These are phyloP conservation scores for Lithobates sylvaticus DNA, from an alignment of 2,797 vertebrate genomes.

Conservation along the genomic window DNA sequence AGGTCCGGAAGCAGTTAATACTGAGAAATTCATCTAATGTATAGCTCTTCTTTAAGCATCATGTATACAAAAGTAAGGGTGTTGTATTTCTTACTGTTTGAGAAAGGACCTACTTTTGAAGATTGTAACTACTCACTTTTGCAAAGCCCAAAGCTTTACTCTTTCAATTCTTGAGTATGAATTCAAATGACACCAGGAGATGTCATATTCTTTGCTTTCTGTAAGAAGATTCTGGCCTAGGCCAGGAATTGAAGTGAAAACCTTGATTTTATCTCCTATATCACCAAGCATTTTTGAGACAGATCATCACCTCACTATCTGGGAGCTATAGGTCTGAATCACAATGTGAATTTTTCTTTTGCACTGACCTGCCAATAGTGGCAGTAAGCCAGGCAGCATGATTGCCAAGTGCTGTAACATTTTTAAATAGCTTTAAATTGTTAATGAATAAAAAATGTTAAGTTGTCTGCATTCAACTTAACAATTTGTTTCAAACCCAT, in stretches of 20 bases:
- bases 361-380: neutral
- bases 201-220: neutral
- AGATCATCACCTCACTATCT: neutral
- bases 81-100: too few relatives aligned
- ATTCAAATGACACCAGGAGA: neutral
- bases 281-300: neutral
- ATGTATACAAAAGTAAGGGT: too few relatives aligned
- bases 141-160: neutral
- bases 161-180: neutral
- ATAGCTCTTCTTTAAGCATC: too few relatives aligned
- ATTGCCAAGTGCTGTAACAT: constrained; percentile 4
- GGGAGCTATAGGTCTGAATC: neutral
- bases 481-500: neutral
- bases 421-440: neutral
- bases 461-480: neutral
- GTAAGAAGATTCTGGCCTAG: neutral
- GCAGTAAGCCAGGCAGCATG: neutral
- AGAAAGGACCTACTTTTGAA: too few relatives aligned
- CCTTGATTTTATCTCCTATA: neutral
- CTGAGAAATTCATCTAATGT: too few relatives aligned
- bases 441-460: constrained; percentile 33
- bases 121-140: too few relatives aligned
- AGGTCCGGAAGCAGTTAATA: too few relatives aligned
- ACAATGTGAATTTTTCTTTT: neutral
- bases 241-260: neutral